Base-by-base conservation (phyloP, 1,140 invertebrate species). In the Paraescarpia echinospica region DNA sequence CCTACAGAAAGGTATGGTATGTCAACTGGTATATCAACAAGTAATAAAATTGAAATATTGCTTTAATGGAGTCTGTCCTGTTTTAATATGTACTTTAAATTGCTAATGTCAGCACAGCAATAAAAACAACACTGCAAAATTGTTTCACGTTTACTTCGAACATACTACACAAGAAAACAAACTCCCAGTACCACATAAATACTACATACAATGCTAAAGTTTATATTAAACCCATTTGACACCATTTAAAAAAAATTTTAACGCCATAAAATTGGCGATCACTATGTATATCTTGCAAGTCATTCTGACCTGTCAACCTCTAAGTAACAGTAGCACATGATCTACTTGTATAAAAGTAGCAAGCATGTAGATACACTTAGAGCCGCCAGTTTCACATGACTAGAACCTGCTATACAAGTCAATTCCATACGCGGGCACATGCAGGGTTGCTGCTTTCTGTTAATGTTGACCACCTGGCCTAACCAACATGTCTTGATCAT, bases 171-270 rank as follows among this genome's bases (percentile, higher is more conserved):
- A 77, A 77, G 59, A 77, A 77, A 77, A 77, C 59, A 77, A 77
- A 77, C 59, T 77, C 59, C 59, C 59, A 77, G 59, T 77, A 77
- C 59, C 59, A 77, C 59, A 77, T 77, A 77, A 77, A 77, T 77
- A 77, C 59, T 77, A 77, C 59, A 77, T 27, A 77, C 59, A 77
- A 77, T 77, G 59, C 59, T 77, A 77, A 77, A 77, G 22, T 2
- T 77, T 77, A 77, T 77, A 77, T 77, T 77, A 77, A 77, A 77
- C 59, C 59, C 48, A 77, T 22, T 77, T 77, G 41, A 41, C 12
- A 41, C 41, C 41, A 41, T 41, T 41, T 77, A 14, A 77, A 77
- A 18, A 77, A 77, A 77, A 2, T 2, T 77, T 77, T 77, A 77
- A 18, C 59, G 59, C 59, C 59, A 77, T 77, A 77, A 77, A 77